Percentiles rank a stretch among this genome's conserved stretches.
Conservation (phyloP, 2,113 vertebrate species). For the Brachyhypopomus gauderio region DNA sequence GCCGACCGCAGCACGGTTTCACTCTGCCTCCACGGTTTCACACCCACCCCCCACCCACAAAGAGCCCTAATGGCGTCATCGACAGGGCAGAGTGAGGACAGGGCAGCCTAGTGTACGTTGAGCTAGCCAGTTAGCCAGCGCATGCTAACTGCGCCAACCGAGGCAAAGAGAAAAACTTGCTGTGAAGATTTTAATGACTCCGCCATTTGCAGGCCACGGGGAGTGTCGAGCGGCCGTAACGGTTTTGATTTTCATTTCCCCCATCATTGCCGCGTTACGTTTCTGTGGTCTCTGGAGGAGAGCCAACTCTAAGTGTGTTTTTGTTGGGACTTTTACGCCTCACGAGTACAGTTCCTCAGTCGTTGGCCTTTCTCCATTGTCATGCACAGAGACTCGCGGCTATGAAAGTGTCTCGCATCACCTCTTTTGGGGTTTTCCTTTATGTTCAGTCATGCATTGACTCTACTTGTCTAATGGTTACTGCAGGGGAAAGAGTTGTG, state of each 20-base stretch:
- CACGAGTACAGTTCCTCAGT: neutral
- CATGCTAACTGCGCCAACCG: neutral
- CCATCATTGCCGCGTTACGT: neutral
- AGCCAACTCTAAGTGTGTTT: neutral
- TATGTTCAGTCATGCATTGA: neutral
- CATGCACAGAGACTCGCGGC: neutral
- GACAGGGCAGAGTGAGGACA: neutral
- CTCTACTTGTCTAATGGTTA: neutral
- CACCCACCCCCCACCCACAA: neutral
- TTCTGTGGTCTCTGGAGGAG: neutral
- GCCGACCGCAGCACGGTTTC: constrained; percentile 13
- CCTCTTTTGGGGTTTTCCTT: neutral
- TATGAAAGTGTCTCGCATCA: neutral
- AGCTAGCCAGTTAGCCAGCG: neutral
- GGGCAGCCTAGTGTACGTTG: neutral
- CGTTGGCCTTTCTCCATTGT: neutral
- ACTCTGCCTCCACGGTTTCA: constrained; percentile 1
- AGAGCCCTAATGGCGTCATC: neutral
- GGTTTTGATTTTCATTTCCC: constrained; percentile 4
- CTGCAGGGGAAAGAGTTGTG: neutral
- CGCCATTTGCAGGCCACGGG: neutral
- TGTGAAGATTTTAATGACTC: neutral
- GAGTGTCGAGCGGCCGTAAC: neutral
- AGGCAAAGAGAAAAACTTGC: neutral
- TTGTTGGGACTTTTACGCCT: neutral